Evolutionary conservation across 1,140 invertebrate genomes (phyloP), one percentile per base, ranked within the genome.

Genomic region (Telenomus remus): DNA sequence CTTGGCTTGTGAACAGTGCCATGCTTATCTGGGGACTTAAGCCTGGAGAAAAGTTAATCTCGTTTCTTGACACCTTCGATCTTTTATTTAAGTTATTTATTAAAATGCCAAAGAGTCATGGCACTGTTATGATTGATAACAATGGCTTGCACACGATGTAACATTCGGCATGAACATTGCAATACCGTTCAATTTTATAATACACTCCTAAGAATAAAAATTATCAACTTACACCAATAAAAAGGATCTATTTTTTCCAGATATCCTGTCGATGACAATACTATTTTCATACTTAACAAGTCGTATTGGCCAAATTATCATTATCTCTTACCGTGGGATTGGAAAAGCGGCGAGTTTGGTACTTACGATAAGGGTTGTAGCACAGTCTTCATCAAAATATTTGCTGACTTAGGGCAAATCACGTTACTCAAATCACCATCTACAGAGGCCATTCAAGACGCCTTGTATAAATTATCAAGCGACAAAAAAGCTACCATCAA

Each of bases 291-390:
- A 34, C 74, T 95, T 0, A 91, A 89, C 0, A 93, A 93, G 79
- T 92, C 90, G 0, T 92, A 92, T 73, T 95, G 94, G 94, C 90
- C 91, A 0, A 91, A 93, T 53, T 95, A 94, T 71, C 94, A 95
- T 76, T 95, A 95, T 68, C 76, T 94, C 1, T 79, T 94, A 2
- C 92, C 94, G 0, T 91, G 91, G 87, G 94, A 95, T 69, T 95
- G 94, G 83, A 93, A 93, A 79, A 92, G 89, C 11, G 92, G 92
- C 7, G 94, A 95, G 86, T 95, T 90, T 57, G 94, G 94, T 0
- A 89, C 89, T 33, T 95, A 95, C 78, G 90, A 91, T 9, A 82
- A 79, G 0, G 94, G 93, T 0, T 92, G 88, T 44, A 89, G 89
- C 0, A 91, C 92, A 0, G 88, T 90, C 0, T 89, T 94, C 55